Evolutionary conservation across 30 jellyfish, hydroid and myxozoan species (phyloP).

Genomic region (Hydractinia echinata): DNA sequence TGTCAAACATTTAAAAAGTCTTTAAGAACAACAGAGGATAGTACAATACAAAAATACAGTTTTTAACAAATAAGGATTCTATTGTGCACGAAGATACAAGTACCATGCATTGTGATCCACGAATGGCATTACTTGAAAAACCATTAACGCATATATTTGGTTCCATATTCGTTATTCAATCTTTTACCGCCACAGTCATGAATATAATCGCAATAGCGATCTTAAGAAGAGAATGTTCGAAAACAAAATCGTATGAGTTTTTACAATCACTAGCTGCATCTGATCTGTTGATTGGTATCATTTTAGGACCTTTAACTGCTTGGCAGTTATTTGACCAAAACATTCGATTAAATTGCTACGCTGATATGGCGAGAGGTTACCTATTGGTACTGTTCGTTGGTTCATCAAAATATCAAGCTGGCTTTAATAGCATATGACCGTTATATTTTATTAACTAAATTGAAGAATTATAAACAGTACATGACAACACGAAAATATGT

Average conservation of each 20-base stretch:
- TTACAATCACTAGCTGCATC: slow-evolving; percentile 60
- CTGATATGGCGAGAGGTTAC: slow-evolving; percentile 43
- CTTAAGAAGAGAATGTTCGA: slow-evolving; percentile 16
- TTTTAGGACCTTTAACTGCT: slow-evolving; percentile 48
- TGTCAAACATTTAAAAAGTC: no score
- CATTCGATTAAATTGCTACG: slow-evolving; percentile 40
- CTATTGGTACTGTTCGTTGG: slow-evolving; percentile 59
- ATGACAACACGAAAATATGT: slow-evolving; percentile 47
- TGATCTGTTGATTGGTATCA: slow-evolving; percentile 57
- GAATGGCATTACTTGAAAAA: slow-evolving; percentile 25
- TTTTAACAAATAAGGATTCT: no score
- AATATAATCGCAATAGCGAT: slow-evolving; percentile 41
- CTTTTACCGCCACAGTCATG: slow-evolving; percentile 32
- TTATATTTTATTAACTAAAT: slow-evolving; percentile 51
- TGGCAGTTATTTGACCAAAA: slow-evolving; percentile 39
- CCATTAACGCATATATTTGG: slow-evolving; percentile 42
- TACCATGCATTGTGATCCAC: background rate
- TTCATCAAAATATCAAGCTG: slow-evolving; percentile 53
- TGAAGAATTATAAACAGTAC: slow-evolving; percentile 28
- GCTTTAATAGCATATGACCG: slow-evolving; percentile 71
- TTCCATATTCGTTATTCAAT: slow-evolving; percentile 23
- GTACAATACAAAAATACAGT: no score
- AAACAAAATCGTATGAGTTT: slow-evolving; percentile 46
- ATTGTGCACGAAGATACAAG: no score
- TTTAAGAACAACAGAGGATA: no score